Evolutionary conservation across 2,113 vertebrate species (phyloP).

Genomic region (Pelvicachromis taeniatus): DNA sequence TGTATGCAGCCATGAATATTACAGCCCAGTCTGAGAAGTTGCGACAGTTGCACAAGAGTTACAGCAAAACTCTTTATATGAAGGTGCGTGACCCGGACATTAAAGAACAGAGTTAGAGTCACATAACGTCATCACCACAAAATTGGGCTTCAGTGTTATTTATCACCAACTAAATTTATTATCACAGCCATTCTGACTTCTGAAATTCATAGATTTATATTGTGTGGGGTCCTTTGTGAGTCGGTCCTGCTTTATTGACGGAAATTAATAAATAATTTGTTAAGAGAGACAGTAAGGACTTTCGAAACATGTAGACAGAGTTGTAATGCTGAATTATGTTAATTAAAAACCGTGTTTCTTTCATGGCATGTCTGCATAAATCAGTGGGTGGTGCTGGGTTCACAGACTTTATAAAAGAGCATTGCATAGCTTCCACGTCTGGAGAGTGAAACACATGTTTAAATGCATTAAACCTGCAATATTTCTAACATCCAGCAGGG

Average conservation of each 20-base stretch:
- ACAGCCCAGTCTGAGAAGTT: not conserved
- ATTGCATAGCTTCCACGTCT: not conserved
- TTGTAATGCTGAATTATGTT: not conserved
- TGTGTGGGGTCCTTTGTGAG: not conserved
- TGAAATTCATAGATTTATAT: not conserved
- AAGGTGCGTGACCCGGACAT: not conserved
- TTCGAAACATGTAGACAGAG: not conserved
- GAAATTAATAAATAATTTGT: not conserved
- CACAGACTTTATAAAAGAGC: not conserved
- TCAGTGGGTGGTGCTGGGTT: not conserved
- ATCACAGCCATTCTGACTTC: not conserved
- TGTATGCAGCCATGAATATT: slow-evolving; percentile 23
- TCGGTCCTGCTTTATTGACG: not conserved
- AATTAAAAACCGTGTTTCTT: not conserved
- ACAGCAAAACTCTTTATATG: not conserved
- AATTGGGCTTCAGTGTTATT: not conserved
- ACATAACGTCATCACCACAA: not conserved
- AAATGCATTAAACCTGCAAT: not conserved
- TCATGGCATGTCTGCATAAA: not conserved
- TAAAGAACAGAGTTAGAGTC: not conserved
- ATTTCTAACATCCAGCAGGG: not conserved
- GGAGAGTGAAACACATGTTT: not conserved
- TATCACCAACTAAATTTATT: not conserved
- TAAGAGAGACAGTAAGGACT: not conserved
- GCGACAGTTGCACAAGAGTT: not conserved